A percentile compares a stretch with the other conserved stretches of the same genome.
Evolutionary conservation across 2,888 invertebrate species (phyloP).

Genomic region (Candidula unifasciata): DNA sequence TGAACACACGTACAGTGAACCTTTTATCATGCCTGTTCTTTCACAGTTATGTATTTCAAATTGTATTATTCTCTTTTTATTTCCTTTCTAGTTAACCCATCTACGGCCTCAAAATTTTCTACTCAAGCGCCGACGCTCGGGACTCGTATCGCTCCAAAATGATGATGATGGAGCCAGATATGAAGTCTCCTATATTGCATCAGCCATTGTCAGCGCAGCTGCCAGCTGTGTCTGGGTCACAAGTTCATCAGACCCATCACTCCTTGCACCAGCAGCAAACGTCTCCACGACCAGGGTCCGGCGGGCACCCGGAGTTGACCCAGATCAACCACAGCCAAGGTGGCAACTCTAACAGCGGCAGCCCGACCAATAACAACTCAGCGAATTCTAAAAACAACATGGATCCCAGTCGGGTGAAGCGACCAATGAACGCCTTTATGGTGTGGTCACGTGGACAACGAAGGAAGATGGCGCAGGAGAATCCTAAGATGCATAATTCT

Average conservation of each 20-base stretch:
- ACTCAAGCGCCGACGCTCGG: constrained; percentile 46
- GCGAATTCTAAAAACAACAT: constrained; percentile 50
- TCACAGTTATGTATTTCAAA: neutral
- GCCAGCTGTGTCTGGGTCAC: constrained; percentile 31
- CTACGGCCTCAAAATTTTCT: constrained; percentile 54
- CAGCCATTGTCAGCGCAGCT: constrained; percentile 45
- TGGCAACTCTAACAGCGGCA: constrained; percentile 60
- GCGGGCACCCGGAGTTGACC: constrained; percentile 50
- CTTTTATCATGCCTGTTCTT: neutral
- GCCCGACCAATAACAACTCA: constrained; percentile 67
- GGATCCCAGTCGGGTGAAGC: constrained; percentile 87
- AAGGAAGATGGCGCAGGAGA: constrained; percentile 98
- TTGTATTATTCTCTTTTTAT: constrained; percentile 26
- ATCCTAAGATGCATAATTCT: constrained; percentile 99
- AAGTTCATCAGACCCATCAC: constrained; percentile 47
- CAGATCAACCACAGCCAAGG: constrained; percentile 36
- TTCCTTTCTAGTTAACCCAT: constrained; percentile 29
- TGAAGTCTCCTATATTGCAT: constrained; percentile 52
- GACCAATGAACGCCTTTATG: constrained; percentile 99
- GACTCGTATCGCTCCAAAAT: constrained; percentile 50
- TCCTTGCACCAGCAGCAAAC: constrained; percentile 47
- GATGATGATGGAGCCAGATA: constrained; percentile 54
- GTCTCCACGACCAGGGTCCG: constrained; percentile 44
- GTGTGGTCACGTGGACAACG: constrained; percentile 95
- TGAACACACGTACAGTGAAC: too few relatives aligned